Evolutionary conservation across 2,888 invertebrate species (phyloP).

Genomic region (Balanococcus diminutus): DNA sequence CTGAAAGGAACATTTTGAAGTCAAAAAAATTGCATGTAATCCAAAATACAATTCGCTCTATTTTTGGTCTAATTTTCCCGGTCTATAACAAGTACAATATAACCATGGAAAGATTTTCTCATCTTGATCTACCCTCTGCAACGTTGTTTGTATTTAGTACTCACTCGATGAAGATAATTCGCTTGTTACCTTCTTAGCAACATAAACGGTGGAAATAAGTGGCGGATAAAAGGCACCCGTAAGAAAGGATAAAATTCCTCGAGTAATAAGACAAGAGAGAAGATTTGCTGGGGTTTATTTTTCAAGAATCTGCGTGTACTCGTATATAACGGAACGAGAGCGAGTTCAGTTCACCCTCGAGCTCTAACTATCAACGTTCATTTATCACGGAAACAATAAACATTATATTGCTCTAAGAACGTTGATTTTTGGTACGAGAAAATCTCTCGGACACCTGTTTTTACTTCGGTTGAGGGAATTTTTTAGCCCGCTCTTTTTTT

Average conservation of each 20-base stretch:
- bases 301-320: neutral
- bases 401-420: neutral
- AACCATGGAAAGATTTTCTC: too few species aligned
- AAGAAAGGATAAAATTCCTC: conserved; percentile 1
- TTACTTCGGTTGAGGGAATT: neutral
- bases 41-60: too few species aligned
- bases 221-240: neutral
- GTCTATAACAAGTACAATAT: too few species aligned
- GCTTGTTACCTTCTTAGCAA: neutral
- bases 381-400: conserved; percentile 38
- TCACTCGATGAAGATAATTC: neutral
- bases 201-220: conserved; percentile 3
- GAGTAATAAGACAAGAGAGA: neutral
- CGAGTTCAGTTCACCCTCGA: neutral
- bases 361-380: neutral
- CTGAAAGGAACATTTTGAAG: too few species aligned
- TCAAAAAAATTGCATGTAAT: too few species aligned
- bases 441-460: conserved; percentile 41
- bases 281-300: conserved; percentile 8
- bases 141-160: neutral
- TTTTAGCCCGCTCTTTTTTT: neutral
- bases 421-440: neutral
- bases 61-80: too few species aligned
- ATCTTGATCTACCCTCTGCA: neutral
- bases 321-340: neutral